phyloP scores from a whole-genome alignment of 92 coral and sea anemone species.

The Galaxea fascicularis region DNA sequence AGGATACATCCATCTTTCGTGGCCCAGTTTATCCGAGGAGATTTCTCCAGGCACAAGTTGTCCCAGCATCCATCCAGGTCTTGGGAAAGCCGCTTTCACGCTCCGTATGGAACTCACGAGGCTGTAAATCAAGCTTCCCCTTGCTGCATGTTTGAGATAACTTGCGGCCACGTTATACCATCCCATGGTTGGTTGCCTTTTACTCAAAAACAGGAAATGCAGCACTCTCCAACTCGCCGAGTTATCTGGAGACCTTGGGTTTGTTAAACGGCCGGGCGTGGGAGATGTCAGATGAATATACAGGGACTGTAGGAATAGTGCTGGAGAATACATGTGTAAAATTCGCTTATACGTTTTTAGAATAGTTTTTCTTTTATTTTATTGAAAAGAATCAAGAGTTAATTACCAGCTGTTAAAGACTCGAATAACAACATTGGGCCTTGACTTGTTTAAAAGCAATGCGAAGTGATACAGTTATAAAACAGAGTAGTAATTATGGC shows the following conservation, averaged over 20 bases:
- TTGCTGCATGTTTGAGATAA: constrained; percentile 10
- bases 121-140: not conserved
- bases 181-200: not conserved
- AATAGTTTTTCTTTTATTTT: too few relatives aligned
- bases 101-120: not conserved
- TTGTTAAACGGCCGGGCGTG: not conserved
- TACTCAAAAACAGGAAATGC: constrained; percentile 8
- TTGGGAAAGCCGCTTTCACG: not conserved
- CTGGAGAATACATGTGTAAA: not conserved
- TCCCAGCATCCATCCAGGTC: not conserved
- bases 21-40: constrained; percentile 36
- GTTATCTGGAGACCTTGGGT: constrained; percentile 22
- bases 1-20: constrained; percentile 43
- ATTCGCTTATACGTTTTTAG: too few relatives aligned
- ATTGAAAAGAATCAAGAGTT: too few relatives aligned
- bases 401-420: too few relatives aligned
- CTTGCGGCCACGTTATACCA: constrained; percentile 4
- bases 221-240: not conserved
- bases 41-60: constrained; percentile 41
- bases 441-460: too few relatives aligned
- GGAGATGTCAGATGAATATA: not conserved
- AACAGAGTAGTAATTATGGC: too few relatives aligned
- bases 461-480: too few relatives aligned
- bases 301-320: not conserved
- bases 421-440: too few relatives aligned